These are phyloP conservation scores for Anser cygnoides DNA, from an alignment of 2,113 vertebrate species.

Conservation along the genomic window DNA sequence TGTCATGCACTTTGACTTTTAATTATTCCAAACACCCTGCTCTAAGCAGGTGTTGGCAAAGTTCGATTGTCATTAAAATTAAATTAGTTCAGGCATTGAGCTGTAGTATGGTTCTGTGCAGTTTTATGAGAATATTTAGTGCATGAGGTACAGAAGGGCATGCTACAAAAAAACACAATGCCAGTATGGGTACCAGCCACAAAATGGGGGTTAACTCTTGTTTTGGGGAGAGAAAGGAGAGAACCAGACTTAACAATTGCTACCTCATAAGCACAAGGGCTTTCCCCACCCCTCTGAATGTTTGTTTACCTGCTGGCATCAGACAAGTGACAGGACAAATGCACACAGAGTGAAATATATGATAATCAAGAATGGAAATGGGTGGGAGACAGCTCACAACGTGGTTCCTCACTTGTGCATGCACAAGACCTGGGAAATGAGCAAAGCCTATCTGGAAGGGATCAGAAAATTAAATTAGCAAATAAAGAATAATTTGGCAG, in stretches of 20 bases:
- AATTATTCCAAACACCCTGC: not conserved
- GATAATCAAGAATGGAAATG: fast-evolving
- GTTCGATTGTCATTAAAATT: not conserved
- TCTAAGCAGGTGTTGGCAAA: not conserved
- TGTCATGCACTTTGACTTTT: not conserved
- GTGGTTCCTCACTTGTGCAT: not conserved
- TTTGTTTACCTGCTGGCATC: not conserved
- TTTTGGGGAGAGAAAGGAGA: not conserved
- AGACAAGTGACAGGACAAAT: not conserved
- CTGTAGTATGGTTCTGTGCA: not conserved
- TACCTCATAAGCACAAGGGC: not conserved
- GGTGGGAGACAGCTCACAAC: not conserved
- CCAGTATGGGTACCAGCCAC: not conserved
- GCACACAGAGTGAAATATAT: fast-evolving
- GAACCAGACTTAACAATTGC: not conserved
- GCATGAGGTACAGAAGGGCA: fast-evolving
- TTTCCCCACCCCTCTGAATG: not conserved
- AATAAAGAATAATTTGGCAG: not conserved
- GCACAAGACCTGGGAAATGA: not conserved
- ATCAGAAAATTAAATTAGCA: not conserved
- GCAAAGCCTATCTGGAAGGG: not conserved
- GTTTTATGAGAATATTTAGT: not conserved
- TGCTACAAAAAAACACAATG: not conserved
- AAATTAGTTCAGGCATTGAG: not conserved
- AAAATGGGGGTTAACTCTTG: fast-evolving